A percentile compares a stretch with the other conserved stretches of the same genome.
phyloP scores from a whole-genome alignment of 2,797 vertebrate species.

The Anguilla marmorata region DNA sequence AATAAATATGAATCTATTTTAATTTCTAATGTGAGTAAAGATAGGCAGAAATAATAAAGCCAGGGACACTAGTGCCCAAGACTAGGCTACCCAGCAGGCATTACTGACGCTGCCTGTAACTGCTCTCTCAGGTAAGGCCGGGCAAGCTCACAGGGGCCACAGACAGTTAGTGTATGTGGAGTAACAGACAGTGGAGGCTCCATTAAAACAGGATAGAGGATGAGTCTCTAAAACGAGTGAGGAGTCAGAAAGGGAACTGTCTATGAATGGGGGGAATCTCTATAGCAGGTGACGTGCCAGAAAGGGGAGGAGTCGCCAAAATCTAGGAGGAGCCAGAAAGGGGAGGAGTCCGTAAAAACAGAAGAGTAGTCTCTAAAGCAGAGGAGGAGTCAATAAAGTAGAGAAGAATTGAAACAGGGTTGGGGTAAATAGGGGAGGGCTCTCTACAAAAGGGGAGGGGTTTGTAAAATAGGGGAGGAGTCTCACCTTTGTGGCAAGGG shows the following conservation, averaged over 20 bases:
- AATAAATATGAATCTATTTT: no score
- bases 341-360: not conserved
- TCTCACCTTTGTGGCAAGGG: conserved; percentile 91
- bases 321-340: not conserved
- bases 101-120: not conserved
- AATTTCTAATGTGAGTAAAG: no score
- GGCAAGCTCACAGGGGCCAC: no score
- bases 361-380: not conserved
- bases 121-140: not conserved
- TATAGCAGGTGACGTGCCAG: not conserved
- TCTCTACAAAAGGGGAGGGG: not conserved
- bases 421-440: not conserved
- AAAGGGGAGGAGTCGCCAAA: not conserved
- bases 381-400: not conserved
- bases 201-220: not conserved
- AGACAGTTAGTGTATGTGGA: no score
- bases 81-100: no score
- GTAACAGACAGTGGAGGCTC: no score
- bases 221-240: not conserved
- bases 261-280: not conserved
- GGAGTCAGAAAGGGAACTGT: not conserved
- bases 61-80: no score
- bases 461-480: not conserved
- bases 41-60: no score
- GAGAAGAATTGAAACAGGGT: not conserved